phyloP scores from a whole-genome alignment of 2,888 invertebrate species.

The Pedicia rivosa region DNA sequence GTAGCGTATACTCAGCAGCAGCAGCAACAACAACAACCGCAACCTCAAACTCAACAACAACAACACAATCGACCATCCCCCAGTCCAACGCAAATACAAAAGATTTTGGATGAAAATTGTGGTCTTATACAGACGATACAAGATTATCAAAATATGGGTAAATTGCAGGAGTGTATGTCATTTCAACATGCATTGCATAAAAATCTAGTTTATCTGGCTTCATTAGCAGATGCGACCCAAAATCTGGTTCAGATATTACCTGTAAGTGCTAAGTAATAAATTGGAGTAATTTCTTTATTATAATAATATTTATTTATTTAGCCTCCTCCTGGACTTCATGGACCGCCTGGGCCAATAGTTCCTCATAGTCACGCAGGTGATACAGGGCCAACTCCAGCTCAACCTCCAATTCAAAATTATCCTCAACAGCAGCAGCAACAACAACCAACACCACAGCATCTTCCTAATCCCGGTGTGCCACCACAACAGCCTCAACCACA shows the following conservation, averaged over 20 bases:
- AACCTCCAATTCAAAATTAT: conserved; percentile 6
- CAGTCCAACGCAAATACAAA: conserved; percentile 74
- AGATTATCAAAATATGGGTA: conserved; percentile 92
- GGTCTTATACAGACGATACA: conserved; percentile 93
- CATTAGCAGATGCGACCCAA: conserved; percentile 91
- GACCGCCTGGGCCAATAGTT: conserved; percentile 23
- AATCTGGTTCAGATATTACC: conserved; percentile 81
- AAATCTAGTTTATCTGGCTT: conserved; percentile 90
- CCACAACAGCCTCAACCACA: conserved; percentile 27
- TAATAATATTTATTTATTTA: neutral
- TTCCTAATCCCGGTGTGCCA: conserved; percentile 41
- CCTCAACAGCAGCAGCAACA: conserved; percentile 6
- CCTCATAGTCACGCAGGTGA: conserved; percentile 28
- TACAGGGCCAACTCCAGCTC: conserved; percentile 20
- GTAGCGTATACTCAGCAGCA: conserved; percentile 27
- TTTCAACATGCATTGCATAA: conserved; percentile 89
- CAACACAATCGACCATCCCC: conserved; percentile 44
- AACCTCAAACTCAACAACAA: conserved; percentile 16
- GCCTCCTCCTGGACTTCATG: conserved; percentile 2
- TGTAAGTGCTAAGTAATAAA: conserved; percentile 37
- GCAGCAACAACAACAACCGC: conserved; percentile 23
- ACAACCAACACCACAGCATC: conserved; percentile 12
- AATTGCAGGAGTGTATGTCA: conserved; percentile 81
- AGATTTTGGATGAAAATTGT: conserved; percentile 95
- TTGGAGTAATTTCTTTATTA: neutral